Conservation (phyloP, 2,797 vertebrate genomes). For the Serranus cabrilla region DNA sequence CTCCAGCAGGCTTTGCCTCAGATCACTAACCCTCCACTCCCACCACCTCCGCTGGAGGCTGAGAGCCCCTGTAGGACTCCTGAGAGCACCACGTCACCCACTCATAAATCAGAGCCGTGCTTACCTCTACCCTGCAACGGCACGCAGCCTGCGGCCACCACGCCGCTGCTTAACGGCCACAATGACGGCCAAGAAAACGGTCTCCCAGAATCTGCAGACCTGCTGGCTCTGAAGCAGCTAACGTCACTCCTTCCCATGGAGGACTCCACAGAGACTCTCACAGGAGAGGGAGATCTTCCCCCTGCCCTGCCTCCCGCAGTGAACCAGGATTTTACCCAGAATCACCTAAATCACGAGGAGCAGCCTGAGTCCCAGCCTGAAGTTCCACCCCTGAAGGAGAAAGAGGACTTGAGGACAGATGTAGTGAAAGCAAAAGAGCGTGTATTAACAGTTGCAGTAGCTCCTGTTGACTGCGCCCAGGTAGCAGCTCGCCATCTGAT, state of each 20-base stretch:
- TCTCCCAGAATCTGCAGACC: constrained; percentile 45
- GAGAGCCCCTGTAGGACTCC: constrained; percentile 71
- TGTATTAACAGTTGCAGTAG: constrained; percentile 43
- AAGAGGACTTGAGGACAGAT: constrained; percentile 64
- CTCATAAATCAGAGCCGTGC: constrained; percentile 66
- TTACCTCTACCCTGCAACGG: constrained; percentile 72
- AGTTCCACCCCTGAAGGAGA: constrained; percentile 44
- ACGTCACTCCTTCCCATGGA: constrained; percentile 70
- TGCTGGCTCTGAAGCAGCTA: constrained; percentile 66
- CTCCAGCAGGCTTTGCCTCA: constrained; percentile 74
- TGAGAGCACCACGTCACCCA: constrained; percentile 55
- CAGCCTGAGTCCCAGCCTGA: constrained; percentile 21
- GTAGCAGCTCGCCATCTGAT: constrained; percentile 82
- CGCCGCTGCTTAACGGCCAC: constrained; percentile 44
- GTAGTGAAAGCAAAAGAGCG: constrained; percentile 60
- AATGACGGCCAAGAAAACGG: constrained; percentile 13
- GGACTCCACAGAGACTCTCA: constrained; percentile 85
- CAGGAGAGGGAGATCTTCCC: constrained; percentile 71
- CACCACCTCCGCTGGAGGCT: constrained; percentile 47
- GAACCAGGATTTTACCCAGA: constrained; percentile 28
- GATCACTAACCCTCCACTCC: constrained; percentile 59
- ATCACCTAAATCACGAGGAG: constrained; percentile 37
- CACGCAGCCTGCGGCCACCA: constrained; percentile 41
- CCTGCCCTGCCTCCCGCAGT: constrained; percentile 17
- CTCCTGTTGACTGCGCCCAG: constrained; percentile 78